phyloP scores from a whole-genome alignment of 2,113 vertebrate species.

The Pachyramphus minor region DNA sequence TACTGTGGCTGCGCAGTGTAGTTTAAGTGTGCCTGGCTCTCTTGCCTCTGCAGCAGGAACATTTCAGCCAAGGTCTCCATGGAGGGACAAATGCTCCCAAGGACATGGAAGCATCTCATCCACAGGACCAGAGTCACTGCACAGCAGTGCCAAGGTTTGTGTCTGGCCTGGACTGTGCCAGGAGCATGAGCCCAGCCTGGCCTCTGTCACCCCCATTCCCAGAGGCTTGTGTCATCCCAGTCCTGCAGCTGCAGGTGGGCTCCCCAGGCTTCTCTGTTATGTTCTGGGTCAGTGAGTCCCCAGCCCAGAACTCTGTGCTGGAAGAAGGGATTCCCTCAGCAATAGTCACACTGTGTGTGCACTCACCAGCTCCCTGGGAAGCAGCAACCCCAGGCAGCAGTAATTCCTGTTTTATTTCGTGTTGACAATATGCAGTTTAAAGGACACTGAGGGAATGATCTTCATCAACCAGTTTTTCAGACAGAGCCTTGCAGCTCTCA shows the following conservation, averaged over 20 bases:
- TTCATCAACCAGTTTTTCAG: background rate
- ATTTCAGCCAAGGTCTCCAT: rapidly evolving
- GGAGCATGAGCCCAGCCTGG: background rate
- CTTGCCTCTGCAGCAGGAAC: background rate
- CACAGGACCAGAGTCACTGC: background rate
- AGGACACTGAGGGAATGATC: background rate
- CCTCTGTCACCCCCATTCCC: background rate
- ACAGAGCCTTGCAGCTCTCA: background rate
- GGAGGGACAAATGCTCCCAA: background rate
- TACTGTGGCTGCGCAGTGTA: background rate
- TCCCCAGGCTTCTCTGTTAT: background rate
- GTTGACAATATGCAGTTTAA: background rate
- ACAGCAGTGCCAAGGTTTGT: background rate
- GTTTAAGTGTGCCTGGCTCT: background rate
- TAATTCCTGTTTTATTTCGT: background rate
- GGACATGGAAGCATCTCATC: background rate
- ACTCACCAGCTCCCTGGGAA: background rate
- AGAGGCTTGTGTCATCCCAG: background rate
- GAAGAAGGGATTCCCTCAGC: background rate
- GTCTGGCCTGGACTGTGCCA: background rate
- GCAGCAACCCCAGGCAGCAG: background rate
- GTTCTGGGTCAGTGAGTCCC: background rate
- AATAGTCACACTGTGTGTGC: background rate
- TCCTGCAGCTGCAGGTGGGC: background rate
- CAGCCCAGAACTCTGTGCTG: rapidly evolving